phyloP scores from a whole-genome alignment of 2,797 vertebrate species.

The Cyprinella venusta region DNA sequence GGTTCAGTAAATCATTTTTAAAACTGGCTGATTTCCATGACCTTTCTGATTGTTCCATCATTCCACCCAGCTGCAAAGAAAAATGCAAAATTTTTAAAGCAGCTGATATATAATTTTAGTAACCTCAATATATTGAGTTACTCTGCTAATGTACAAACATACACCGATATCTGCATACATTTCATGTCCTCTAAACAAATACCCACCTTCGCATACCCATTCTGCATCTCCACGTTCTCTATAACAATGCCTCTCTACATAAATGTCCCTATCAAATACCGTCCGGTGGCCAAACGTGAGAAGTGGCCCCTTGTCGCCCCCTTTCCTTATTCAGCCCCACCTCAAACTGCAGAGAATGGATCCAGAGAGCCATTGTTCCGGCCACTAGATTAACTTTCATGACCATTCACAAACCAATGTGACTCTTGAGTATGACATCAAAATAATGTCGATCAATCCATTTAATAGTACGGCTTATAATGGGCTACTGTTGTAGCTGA shows the following conservation, averaged over 20 bases:
- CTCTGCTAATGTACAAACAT: background rate
- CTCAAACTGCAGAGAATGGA: conserved; percentile 35
- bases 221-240: background rate
- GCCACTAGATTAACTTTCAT: conserved; percentile 69
- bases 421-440: conserved; percentile 66
- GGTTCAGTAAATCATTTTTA: background rate
- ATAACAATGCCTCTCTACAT: conserved; percentile 34
- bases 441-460: conserved; percentile 76
- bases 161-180: conserved; percentile 14
- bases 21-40: background rate
- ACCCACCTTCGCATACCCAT: conserved; percentile 23
- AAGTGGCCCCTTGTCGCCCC: conserved; percentile 24
- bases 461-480: conserved; percentile 68
- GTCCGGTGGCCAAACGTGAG: conserved; percentile 42
- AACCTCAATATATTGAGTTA: background rate
- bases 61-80: background rate
- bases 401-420: conserved; percentile 64
- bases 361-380: conserved; percentile 43
- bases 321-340: conserved; percentile 45
- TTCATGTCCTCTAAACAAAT: conserved; percentile 8
- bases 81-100: background rate
- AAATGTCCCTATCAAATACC: conserved; percentile 46
- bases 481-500: conserved; percentile 70
- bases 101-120: background rate
- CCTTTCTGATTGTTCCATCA: background rate